These are phyloP conservation scores for Myopa tessellatipennis DNA, from an alignment of 2,888 invertebrate species.

Conservation along the genomic window DNA sequence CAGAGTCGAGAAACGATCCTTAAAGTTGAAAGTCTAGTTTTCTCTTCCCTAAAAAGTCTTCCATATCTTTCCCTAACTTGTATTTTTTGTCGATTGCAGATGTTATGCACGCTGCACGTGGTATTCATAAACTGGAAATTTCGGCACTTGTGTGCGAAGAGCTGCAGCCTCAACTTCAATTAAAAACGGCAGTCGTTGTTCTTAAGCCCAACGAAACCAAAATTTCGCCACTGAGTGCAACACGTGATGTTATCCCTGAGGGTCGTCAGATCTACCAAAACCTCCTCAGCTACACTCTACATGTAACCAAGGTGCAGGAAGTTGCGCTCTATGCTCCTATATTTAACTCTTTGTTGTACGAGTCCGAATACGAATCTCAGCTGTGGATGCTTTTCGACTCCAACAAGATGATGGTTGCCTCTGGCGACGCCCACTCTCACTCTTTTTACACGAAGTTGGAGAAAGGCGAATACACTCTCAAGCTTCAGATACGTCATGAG, in stretches of 20 bases:
- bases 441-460: constrained; percentile 85
- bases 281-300: constrained; percentile 87
- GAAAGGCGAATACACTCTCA: constrained; percentile 92
- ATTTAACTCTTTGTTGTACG: constrained; percentile 90
- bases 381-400: constrained; percentile 95
- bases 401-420: constrained; percentile 86
- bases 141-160: constrained; percentile 79
- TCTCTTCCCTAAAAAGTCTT: too few species aligned
- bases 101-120: constrained; percentile 81
- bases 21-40: too few species aligned
- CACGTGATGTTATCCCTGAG: constrained; percentile 87
- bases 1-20: too few species aligned
- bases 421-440: constrained; percentile 90
- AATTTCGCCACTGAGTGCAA: constrained; percentile 78
- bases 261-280: constrained; percentile 92
- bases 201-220: constrained; percentile 86
- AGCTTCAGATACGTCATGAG: constrained; percentile 91
- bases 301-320: constrained; percentile 84
- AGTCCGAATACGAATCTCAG: constrained; percentile 95
- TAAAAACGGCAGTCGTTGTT: constrained; percentile 81
- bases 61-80: constrained; percentile 48
- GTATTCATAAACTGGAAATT: constrained; percentile 79
- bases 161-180: constrained; percentile 77
- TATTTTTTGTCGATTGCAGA: constrained; percentile 57
- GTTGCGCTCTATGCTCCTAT: constrained; percentile 82